phyloP scores from a whole-genome alignment of 2,888 invertebrate genomes.

The Cerastis leucographa region DNA sequence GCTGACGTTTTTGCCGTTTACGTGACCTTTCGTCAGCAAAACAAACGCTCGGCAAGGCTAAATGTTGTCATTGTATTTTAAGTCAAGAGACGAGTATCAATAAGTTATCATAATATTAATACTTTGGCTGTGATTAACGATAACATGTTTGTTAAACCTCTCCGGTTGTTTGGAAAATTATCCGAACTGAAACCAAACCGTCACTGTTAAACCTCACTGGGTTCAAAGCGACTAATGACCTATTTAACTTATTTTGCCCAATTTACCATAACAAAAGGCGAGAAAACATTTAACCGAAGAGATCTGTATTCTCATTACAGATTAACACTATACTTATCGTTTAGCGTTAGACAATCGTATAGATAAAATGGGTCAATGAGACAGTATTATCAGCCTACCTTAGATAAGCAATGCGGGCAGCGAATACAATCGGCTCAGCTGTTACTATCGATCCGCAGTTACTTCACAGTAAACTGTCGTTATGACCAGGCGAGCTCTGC shows the following conservation, averaged over 20 bases:
- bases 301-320: constrained; percentile 5
- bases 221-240: constrained; percentile 40
- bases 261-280: constrained; percentile 31
- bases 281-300: neutral
- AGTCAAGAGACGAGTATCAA: constrained; percentile 19
- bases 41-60: constrained; percentile 57
- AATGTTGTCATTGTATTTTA: constrained; percentile 52
- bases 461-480: constrained; percentile 70
- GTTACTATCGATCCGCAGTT: constrained; percentile 84
- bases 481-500: constrained; percentile 67
- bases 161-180: constrained; percentile 11
- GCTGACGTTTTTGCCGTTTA: constrained; percentile 37
- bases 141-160: constrained; percentile 11
- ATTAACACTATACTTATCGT: constrained; percentile 12
- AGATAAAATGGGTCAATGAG: constrained; percentile 72
- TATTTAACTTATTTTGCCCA: constrained; percentile 33
- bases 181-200: neutral
- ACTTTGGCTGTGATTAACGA: constrained; percentile 4
- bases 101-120: constrained; percentile 37
- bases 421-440: constrained; percentile 82
- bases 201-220: constrained; percentile 2
- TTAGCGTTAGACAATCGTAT: constrained; percentile 46
- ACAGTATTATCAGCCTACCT: constrained; percentile 78
- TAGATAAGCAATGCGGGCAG: constrained; percentile 78
- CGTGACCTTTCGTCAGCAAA: constrained; percentile 55